Conservation (phyloP, 2,113 vertebrate species). For the Triplophysa tibetana region DNA sequence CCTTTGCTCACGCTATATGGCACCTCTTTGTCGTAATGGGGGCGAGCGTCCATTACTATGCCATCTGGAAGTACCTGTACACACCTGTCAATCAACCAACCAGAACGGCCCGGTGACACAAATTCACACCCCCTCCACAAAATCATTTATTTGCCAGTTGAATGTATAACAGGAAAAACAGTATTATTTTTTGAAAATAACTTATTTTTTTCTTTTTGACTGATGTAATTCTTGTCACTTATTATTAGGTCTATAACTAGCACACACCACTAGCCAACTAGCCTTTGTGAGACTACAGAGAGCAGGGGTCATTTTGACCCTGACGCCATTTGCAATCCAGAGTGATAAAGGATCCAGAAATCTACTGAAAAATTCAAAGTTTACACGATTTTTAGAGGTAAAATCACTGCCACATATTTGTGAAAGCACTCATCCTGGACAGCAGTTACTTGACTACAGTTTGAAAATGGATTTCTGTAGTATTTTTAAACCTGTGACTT, state of each 20-base stretch:
- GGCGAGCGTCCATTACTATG: conserved; percentile 88
- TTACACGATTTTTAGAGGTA: conserved; percentile 16
- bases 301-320: conserved; percentile 33
- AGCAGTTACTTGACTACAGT: conserved; percentile 10
- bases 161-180: neutral
- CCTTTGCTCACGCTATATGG: conserved; percentile 96
- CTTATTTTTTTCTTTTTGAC: neutral
- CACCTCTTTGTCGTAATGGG: conserved; percentile 90
- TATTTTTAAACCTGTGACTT: conserved; percentile 19
- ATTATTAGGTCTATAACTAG: conserved; percentile 28
- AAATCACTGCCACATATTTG: conserved; percentile 31
- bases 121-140: conserved; percentile 24
- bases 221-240: conserved; percentile 13
- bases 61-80: conserved; percentile 94
- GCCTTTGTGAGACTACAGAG: conserved; percentile 16
- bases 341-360: conserved; percentile 25
- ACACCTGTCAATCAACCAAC: conserved; percentile 61
- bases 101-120: conserved; percentile 54
- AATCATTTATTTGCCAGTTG: neutral
- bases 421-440: conserved; percentile 21
- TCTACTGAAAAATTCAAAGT: neutral
- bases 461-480: conserved; percentile 2
- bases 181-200: neutral
- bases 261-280: conserved; percentile 23
- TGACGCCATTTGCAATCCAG: conserved; percentile 16